Conservation (phyloP, 2,888 invertebrate species). For the Mythimna loreyi region DNA sequence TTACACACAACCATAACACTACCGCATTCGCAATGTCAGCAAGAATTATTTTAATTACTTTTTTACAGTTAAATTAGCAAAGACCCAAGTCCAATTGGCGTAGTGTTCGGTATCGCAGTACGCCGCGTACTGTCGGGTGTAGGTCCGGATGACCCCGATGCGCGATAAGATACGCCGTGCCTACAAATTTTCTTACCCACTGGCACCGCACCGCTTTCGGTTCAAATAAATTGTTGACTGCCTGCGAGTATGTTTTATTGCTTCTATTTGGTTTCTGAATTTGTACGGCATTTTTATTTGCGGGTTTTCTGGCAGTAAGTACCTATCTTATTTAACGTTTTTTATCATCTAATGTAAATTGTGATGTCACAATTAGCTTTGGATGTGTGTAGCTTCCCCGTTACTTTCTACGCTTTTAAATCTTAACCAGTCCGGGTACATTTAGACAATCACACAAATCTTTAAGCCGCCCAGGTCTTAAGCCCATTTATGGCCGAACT, state of each 20-base stretch:
- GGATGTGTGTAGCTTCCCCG: too few relatives aligned
- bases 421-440: not conserved
- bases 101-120: slow-evolving; percentile 10
- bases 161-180: slow-evolving; percentile 48
- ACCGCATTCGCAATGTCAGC: not conserved
- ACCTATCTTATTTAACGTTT: not conserved
- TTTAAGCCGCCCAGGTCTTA: not conserved
- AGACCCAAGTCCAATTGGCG: not conserved
- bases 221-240: slow-evolving; percentile 39
- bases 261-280: slow-evolving; percentile 15
- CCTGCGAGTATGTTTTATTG: slow-evolving; percentile 26
- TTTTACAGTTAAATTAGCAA: slow-evolving; percentile 6
- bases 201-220: slow-evolving; percentile 23
- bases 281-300: slow-evolving; percentile 12
- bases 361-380: not conserved
- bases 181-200: slow-evolving; percentile 43
- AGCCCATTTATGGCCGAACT: not conserved
- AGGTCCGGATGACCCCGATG: slow-evolving; percentile 34
- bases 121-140: slow-evolving; percentile 23
- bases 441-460: not conserved
- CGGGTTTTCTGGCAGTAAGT: slow-evolving; percentile 6
- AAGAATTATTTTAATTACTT: not conserved
- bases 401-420: not conserved
- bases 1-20: not conserved
- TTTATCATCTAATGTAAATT: slow-evolving; percentile 15